phyloP scores from a whole-genome alignment of 1,140 invertebrate genomes.

The Ptiloglossa arizonensis region DNA sequence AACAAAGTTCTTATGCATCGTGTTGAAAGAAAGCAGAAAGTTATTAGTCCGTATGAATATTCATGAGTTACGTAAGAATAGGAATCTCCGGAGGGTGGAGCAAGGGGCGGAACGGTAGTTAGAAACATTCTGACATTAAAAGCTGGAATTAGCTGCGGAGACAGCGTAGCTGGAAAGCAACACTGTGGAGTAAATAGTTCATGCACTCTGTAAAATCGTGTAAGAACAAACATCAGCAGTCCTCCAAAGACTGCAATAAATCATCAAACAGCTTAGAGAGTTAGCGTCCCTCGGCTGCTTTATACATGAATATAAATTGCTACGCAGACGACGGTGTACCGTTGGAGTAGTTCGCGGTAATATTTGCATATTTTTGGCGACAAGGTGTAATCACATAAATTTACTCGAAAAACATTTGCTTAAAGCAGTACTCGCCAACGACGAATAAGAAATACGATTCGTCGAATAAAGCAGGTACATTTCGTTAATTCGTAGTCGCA shows the following conservation, averaged over 20 bases:
- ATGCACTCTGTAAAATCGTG: constrained; percentile 22
- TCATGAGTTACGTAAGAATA: constrained; percentile 37
- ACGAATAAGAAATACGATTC: no score
- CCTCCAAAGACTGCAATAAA: constrained; percentile 20
- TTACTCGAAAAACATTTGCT: background rate
- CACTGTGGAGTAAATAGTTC: constrained; percentile 22
- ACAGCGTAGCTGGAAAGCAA: constrained; percentile 17
- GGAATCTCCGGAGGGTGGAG: constrained; percentile 6
- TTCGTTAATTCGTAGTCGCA: no score
- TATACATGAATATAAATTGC: constrained; percentile 35
- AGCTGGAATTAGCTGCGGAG: constrained; percentile 35
- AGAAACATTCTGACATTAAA: constrained; percentile 46
- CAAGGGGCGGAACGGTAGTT: constrained; percentile 15
- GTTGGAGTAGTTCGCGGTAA: background rate
- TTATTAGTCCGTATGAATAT: constrained; percentile 42
- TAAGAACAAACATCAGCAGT: constrained; percentile 40
- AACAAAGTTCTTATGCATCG: constrained; percentile 34
- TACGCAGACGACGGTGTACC: background rate
- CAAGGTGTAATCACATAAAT: background rate
- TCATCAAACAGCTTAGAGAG: constrained; percentile 26
- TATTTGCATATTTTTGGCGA: constrained; percentile 26
- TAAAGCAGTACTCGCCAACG: no score
- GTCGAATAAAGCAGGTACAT: no score
- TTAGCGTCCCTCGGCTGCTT: background rate
- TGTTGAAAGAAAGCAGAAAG: constrained; percentile 47